Base-by-base conservation (phyloP, 1,140 invertebrate species). In the Forficula auricularia region DNA sequence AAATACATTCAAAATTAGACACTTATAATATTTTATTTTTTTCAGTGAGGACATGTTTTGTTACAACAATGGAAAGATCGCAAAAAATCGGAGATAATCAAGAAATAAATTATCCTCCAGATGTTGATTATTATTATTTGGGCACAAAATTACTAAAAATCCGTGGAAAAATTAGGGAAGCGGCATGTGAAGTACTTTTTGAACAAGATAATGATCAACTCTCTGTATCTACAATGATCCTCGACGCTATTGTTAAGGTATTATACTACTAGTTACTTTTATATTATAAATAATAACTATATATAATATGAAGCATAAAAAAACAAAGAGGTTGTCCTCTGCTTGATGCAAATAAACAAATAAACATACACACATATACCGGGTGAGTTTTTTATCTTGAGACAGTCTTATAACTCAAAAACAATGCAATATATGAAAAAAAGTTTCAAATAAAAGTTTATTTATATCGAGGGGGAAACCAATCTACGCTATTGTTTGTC, bases 201-300 rank as follows among this genome's bases (percentile, higher is more conserved):
- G 77, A 87, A 57, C 66, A 75, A 48, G 83, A 88, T 58, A 77
- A 75, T 52, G 87, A 92, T 53, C 74, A 81, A 54, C 68, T 77
- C n/a, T 83, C 80, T 39, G 54, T 94, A 41, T 68, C 83, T 7
- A 82, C 81, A n/a, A 74, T 91, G 57, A 74, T 94, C 50, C 57
- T 92, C 8, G 79, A 89, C 61, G 65, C 83, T 19, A 72, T 94
- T 39, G 39, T 79, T 4, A 72, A 79, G 68, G 80, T 83, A 62
- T 53, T 18, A 18, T 3, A 43, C 38, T 20, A 19, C 40, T n/a
- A 36, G 19, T 38, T 10, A 19, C 30, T 14, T 8, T 40, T 33
- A 30, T 13, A 4, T 48, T 22, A 20, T 19, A 36, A 38, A 38
- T n/a, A n/a, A n/a, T n/a, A n/a, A n/a, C n/a, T n/a, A n/a, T n/a